Base-by-base conservation (phyloP, 1,140 invertebrate species). In the Glomeris maerens region DNA sequence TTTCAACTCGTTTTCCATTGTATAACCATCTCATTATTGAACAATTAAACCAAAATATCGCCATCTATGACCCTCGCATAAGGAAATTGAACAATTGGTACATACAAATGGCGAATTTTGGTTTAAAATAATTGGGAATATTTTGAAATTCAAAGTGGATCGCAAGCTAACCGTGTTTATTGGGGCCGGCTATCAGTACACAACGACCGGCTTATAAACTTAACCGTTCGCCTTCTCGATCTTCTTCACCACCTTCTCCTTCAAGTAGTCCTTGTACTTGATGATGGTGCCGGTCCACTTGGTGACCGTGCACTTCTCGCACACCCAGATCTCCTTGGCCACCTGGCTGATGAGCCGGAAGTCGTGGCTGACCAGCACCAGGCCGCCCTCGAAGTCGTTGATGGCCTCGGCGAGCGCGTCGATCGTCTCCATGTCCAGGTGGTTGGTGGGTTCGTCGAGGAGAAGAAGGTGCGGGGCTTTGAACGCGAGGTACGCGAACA, bases 351-450 rank as follows among this genome's bases (percentile, higher is more conserved):
- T 98, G 20, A 99, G 79, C 68, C 95, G 78, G 71, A 97, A 97
- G 72, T 97, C 93, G 79, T 97, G 93, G 70, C 85, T 90, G 56
- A 97, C 93, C 0, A 97, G 76, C 25, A 98, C 88, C 80, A 99
- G 83, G 55, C 95, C 96, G 27, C 96, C 96, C 60, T 94, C 87
- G 65, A 97, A 99, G 58, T 94, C 87, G 63, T 94, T 95, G 47
- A 99, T 85, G 20, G 95, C 96, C 54, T 98, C 93, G 7, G 90
- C 96, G 5, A 99, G 71, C 0, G 94, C 87, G 70, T 99, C 96
- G 54, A 98, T 99, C 0, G 93, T 97, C 71, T 99, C 95, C 81
- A 98, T 96, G 63, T 98, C 95, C 65, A 98, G 78, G 66, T 98
- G 94, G 78, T 98, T 98, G 22, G 94, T 98, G 57, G 94, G 95